These are phyloP conservation scores for Exocentrus adspersus DNA, from an alignment of 2,888 invertebrate genomes.

Conservation along the genomic window DNA sequence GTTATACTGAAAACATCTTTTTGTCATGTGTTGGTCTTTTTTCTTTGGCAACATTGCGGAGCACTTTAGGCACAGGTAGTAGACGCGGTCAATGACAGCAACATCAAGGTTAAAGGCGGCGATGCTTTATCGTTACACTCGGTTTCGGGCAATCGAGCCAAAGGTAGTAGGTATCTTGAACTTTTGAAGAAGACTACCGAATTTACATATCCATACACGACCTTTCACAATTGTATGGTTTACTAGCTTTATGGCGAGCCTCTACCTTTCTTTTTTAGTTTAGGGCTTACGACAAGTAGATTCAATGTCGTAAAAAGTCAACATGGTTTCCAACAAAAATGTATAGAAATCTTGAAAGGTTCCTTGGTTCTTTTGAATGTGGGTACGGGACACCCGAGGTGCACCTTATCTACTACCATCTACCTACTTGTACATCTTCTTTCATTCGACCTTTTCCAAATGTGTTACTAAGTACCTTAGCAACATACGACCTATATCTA, in stretches of 20 bases:
- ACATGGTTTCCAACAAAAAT: too few relatives aligned
- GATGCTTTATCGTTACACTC: slow-evolving; percentile 26
- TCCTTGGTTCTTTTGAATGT: too few relatives aligned
- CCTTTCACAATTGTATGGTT: slow-evolving; percentile 26
- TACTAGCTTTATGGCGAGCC: slow-evolving; percentile 1
- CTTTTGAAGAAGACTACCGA: slow-evolving; percentile 23
- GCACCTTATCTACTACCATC: too few relatives aligned
- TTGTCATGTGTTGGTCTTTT: slow-evolving; percentile 2
- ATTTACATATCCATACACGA: slow-evolving; percentile 28
- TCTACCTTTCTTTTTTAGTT: not conserved
- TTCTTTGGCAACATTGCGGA: slow-evolving; percentile 18
- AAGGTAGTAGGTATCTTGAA: slow-evolving; percentile 22
- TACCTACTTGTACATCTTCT: too few relatives aligned
- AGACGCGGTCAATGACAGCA: slow-evolving; percentile 37
- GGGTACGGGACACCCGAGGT: too few relatives aligned
- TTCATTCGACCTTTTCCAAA: too few relatives aligned
- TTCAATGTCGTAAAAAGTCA: too few relatives aligned
- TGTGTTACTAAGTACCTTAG: too few relatives aligned
- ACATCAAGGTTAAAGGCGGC: slow-evolving; percentile 36
- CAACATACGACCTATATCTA: too few relatives aligned
- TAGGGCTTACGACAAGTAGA: not conserved
- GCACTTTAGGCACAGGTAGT: slow-evolving; percentile 20
- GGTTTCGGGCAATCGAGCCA: slow-evolving; percentile 19
- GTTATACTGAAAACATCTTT: not conserved
- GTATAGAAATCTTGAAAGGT: too few relatives aligned